Conservation (phyloP, 2,113 vertebrate species). For the Poeciliopsis turrubarensis region DNA sequence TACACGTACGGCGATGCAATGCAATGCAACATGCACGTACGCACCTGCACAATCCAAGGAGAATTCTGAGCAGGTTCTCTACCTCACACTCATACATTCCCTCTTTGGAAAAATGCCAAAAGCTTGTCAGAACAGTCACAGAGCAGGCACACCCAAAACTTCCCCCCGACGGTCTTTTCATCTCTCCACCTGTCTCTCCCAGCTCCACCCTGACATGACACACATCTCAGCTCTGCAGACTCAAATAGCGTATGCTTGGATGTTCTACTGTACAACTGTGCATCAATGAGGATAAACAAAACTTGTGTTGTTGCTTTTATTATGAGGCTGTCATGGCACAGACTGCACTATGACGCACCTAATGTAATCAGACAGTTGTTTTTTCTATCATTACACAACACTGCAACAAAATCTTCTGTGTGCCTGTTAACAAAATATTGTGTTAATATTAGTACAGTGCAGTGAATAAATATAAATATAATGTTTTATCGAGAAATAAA, state of each 20-base stretch:
- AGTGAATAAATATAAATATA: too few relatives aligned
- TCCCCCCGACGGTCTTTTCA: conserved; percentile 59
- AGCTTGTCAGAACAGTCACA: conserved; percentile 73
- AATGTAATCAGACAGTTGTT: conserved; percentile 3
- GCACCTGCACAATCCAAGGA: conserved; percentile 52
- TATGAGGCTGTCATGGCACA: conserved; percentile 24
- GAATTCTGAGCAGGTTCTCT: conserved; percentile 49
- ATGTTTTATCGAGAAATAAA: too few relatives aligned
- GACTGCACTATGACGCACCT: conserved; percentile 6
- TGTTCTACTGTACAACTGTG: conserved; percentile 14
- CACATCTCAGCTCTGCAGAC: conserved; percentile 32
- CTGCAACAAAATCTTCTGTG: neutral
- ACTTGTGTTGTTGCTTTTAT: conserved; percentile 22
- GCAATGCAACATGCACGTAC: conserved; percentile 23
- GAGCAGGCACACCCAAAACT: conserved; percentile 51
- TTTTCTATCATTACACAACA: neutral
- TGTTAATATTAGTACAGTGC: neutral
- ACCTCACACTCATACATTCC: conserved; percentile 1
- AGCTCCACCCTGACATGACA: conserved; percentile 56
- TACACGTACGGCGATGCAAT: neutral
- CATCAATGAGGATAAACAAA: conserved; percentile 22
- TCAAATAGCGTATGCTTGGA: conserved; percentile 26
- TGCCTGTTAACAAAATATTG: neutral
- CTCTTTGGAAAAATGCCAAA: conserved; percentile 71
- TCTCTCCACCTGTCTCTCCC: conserved; percentile 66